phyloP scores from a whole-genome alignment of 2,797 vertebrate genomes.

The Pogonophryne albipinna region DNA sequence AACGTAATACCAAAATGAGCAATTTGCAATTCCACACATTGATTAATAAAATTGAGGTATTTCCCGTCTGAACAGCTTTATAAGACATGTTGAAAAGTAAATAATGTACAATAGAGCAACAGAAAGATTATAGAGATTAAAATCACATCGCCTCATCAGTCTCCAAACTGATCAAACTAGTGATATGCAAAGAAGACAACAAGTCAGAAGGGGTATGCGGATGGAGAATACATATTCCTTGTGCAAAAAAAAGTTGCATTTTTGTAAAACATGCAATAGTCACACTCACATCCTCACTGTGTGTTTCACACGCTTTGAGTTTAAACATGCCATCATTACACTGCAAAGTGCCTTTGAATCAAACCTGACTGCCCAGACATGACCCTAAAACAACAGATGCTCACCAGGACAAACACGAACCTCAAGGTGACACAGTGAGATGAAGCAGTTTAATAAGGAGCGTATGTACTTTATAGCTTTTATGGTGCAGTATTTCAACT shows the following conservation, averaged over 20 bases:
- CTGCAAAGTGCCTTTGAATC: slow-evolving; percentile 47
- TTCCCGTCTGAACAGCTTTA: slow-evolving; percentile 27
- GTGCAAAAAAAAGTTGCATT: not conserved
- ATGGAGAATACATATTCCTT: not conserved
- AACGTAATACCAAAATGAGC: slow-evolving; percentile 34
- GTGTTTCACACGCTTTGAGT: slow-evolving; percentile 18
- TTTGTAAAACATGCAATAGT: slow-evolving; percentile 7
- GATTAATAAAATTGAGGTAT: slow-evolving; percentile 30
- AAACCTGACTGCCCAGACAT: slow-evolving; percentile 46
- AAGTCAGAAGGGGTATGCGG: not conserved
- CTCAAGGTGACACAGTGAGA: slow-evolving; percentile 40
- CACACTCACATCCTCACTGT: not conserved
- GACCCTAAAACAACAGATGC: slow-evolving; percentile 58
- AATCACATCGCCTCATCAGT: slow-evolving; percentile 52
- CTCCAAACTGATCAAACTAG: slow-evolving; percentile 50
- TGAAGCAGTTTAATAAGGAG: slow-evolving; percentile 33
- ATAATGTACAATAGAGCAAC: slow-evolving; percentile 36
- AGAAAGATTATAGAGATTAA: slow-evolving; percentile 49
- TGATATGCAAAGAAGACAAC: slow-evolving; percentile 24
- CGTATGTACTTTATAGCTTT: slow-evolving; percentile 15
- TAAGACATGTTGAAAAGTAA: slow-evolving; percentile 49
- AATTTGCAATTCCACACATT: slow-evolving; percentile 41
- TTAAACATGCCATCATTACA: slow-evolving; percentile 28
- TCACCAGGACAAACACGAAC: slow-evolving; percentile 24
- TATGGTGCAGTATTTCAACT: slow-evolving; percentile 21